Evolutionary conservation across 2,113 vertebrate genomes (phyloP).

Genomic region (Lepus timidus): DNA sequence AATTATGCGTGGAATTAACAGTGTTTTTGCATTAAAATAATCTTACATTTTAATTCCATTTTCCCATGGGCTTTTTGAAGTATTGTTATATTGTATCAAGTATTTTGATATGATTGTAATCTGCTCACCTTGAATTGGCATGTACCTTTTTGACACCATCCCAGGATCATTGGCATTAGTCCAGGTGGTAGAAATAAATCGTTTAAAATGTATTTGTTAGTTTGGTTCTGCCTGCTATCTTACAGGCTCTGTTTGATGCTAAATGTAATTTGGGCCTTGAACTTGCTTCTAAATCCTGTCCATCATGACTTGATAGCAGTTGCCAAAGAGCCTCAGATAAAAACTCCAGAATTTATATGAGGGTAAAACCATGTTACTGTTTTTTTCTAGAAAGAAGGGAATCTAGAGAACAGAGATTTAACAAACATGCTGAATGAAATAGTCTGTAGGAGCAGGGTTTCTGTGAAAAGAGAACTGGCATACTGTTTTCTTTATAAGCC

Average conservation of each 20-base stretch:
- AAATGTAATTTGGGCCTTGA: constrained; percentile 27
- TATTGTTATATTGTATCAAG: too few relatives aligned
- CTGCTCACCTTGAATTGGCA: constrained; percentile 28
- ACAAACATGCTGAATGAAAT: neutral
- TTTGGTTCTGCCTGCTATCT: constrained; percentile 30
- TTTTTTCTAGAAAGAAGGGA: constrained; percentile 50
- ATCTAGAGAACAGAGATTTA: constrained; percentile 10
- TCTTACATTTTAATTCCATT: too few relatives aligned
- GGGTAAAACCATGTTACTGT: constrained; percentile 27
- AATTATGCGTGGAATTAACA: too few relatives aligned
- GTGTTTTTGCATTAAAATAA: too few relatives aligned
- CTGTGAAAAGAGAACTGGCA: neutral
- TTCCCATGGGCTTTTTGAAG: too few relatives aligned
- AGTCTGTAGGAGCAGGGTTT: neutral
- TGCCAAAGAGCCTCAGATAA: constrained; percentile 42
- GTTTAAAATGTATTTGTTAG: constrained; percentile 12
- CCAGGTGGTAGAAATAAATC: constrained; percentile 34
- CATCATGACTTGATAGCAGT: constrained; percentile 26
- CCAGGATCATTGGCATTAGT: neutral
- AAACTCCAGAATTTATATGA: constrained; percentile 20
- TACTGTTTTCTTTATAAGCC: constrained; percentile 9
- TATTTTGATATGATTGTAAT: neutral
- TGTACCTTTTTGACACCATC: constrained; percentile 9
- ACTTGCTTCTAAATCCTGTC: constrained; percentile 11
- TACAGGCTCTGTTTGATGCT: constrained; percentile 20